Evolutionary conservation across 2,113 vertebrate species (phyloP), one percentile per base, ranked within the genome.

Genomic region (Mesoclemmys tuberculata): DNA sequence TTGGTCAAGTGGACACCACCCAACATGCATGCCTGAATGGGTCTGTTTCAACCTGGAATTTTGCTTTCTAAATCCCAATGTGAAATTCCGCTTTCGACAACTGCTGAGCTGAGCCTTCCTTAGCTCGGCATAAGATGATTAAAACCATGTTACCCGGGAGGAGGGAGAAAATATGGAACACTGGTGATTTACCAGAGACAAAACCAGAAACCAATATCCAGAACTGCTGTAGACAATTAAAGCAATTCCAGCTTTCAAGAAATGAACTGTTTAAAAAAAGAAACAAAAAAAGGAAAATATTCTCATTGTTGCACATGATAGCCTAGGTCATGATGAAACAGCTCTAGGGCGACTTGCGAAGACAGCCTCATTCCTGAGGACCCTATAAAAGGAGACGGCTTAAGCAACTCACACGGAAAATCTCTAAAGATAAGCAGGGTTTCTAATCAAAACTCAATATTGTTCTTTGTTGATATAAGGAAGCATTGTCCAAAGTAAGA

Each of bases 81-180:
- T 95, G 88, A 96, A 97, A 95, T 90, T 95, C 88, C 85, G 89
- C 88, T 87, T 96, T 75, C 91, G 96, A 97, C 95, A 95, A 97
- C 89, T 88, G 87, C 89, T 97, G 97, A 97, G 97, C 95, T 0
- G 10, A 98, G 95, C 95, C 96, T 94, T 94, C 91, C 95, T 95
- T 95, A 97, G 97, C 94, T 96, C 93, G 93, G 96, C 71, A 5
- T 96, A 97, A 97, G 94, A 97, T 96, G 96, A 97, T 97, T 97
- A 97, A 97, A 97, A 93, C 94, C 93, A 97, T 88, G 87, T 95
- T 95, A 94, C 92, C 92, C 81, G 0, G 89, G 91, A 96, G 54
- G 82, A 96, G 54, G 93, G 88, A 78, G 79, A 96, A 97, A 96
- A 97, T 95, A 92, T 88, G 93, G 95, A 97, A 94, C 93, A 94